Conservation (phyloP, 2,113 vertebrate species). For the Nestor notabilis region DNA sequence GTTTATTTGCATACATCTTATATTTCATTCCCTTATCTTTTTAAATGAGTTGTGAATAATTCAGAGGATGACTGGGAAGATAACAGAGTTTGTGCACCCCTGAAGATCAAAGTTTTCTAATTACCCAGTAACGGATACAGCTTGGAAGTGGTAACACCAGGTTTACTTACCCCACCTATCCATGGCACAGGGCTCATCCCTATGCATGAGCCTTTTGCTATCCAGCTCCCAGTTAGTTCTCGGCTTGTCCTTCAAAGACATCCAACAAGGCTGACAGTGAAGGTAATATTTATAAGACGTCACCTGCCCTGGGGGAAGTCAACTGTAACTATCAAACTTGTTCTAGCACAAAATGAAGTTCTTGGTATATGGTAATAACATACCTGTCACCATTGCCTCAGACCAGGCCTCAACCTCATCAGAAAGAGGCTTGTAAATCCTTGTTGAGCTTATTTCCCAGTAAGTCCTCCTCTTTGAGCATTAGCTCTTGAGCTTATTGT, state of each 20-base stretch:
- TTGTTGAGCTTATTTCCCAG: not conserved
- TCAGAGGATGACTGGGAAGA: not conserved
- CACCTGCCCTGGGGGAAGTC: not conserved
- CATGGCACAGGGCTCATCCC: not conserved
- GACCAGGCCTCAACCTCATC: not conserved
- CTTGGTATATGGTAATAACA: not conserved
- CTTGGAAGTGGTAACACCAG: not conserved
- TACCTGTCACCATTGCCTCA: not conserved
- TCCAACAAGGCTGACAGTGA: constrained; percentile 20
- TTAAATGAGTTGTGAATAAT: constrained; percentile 13
- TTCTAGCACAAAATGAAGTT: not conserved
- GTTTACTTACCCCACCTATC: not conserved
- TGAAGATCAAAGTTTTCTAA: constrained; percentile 8
- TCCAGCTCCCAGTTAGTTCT: constrained; percentile 16
- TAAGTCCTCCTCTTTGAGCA: not conserved
- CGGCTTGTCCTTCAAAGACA: constrained; percentile 25
- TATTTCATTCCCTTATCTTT: constrained; percentile 25
- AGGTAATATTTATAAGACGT: constrained; percentile 5
- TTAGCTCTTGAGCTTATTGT: constrained; percentile 5
- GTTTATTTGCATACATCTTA: constrained; percentile 1
- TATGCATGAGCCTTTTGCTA: not conserved
- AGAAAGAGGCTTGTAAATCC: not conserved
- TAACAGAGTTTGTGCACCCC: not conserved
- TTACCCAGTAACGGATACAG: not conserved
- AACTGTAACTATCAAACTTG: constrained; percentile 6